A percentile compares a stretch with the other conserved stretches of the same genome.
Conservation (phyloP, 2,888 invertebrate species). For the Drosophila monieri region DNA sequence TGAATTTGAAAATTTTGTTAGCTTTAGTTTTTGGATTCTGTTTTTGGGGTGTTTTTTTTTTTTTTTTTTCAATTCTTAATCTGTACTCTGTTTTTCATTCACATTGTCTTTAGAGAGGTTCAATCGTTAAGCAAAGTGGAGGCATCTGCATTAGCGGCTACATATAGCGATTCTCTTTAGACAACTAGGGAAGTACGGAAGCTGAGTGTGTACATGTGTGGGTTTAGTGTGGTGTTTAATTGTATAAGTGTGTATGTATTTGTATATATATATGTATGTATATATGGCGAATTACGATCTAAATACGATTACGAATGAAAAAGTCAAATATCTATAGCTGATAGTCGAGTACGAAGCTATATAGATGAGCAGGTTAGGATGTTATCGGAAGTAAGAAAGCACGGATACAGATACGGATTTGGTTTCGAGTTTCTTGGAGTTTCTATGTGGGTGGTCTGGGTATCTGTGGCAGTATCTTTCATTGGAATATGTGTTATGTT, state of each 20-base stretch:
- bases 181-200: conserved; percentile 58
- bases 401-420: conserved; percentile 36
- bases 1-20: conserved; percentile 79
- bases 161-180: conserved; percentile 42
- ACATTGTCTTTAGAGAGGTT: conserved; percentile 69
- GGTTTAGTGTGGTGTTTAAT: conserved; percentile 23
- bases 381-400: conserved; percentile 63
- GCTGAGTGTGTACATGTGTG: conserved; percentile 19
- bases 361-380: conserved; percentile 29
- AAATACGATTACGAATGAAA: conserved; percentile 55
- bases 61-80: conserved; percentile 55
- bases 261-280: conserved; percentile 31
- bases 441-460: conserved; percentile 11
- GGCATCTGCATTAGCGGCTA: conserved; percentile 29
- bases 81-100: conserved; percentile 76
- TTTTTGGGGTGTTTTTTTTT: conserved; percentile 43
- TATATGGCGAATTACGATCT: conserved; percentile 50
- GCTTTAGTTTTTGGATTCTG: conserved; percentile 48
- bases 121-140: conserved; percentile 31
- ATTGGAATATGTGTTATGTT: conserved; percentile 20
- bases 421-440: conserved; percentile 11
- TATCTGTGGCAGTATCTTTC: conserved; percentile 19
- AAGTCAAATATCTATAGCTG: conserved; percentile 62
- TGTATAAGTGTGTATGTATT: conserved; percentile 20
- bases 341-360: conserved; percentile 72